Conservation (phyloP, 2,888 invertebrate genomes). For the Tachina fera region DNA sequence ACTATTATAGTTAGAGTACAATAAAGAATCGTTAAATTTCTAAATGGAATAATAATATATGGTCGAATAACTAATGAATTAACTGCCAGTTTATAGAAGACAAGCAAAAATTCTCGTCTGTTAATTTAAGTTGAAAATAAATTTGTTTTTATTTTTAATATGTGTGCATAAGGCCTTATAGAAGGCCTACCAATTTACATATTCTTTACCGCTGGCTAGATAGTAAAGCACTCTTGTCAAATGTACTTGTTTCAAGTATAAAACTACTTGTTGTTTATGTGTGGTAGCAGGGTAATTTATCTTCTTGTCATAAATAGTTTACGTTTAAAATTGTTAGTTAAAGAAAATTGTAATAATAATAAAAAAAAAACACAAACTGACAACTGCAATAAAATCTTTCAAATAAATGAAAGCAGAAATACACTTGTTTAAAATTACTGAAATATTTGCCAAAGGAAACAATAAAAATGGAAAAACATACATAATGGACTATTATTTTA, state of each 20-base stretch:
- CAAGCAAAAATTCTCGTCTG: too few species aligned
- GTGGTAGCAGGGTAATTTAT: slow-evolving; percentile 34
- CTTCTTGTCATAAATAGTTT: slow-evolving; percentile 39
- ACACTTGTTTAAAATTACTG: background rate
- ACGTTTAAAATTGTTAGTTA: slow-evolving; percentile 10
- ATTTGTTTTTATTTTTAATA: too few species aligned
- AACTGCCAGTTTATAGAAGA: too few species aligned
- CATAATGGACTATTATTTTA: background rate
- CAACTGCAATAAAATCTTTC: slow-evolving; percentile 28
- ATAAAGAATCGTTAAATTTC: too few species aligned
- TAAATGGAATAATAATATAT: too few species aligned
- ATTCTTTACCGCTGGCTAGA: background rate
- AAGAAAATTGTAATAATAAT: background rate
- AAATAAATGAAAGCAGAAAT: slow-evolving; percentile 1
- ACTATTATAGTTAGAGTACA: too few species aligned
- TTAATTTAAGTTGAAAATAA: too few species aligned
- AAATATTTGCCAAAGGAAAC: background rate
- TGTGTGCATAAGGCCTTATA: too few species aligned
- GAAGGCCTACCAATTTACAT: too few species aligned
- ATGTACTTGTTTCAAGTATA: background rate
- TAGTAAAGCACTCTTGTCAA: slow-evolving; percentile 1
- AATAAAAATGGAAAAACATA: background rate
- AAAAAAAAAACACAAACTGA: slow-evolving; percentile 4
- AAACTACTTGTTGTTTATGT: background rate
- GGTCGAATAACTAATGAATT: too few species aligned